Base-by-base conservation (phyloP, 2,797 vertebrate species). In the Myripristis jacobus region DNA sequence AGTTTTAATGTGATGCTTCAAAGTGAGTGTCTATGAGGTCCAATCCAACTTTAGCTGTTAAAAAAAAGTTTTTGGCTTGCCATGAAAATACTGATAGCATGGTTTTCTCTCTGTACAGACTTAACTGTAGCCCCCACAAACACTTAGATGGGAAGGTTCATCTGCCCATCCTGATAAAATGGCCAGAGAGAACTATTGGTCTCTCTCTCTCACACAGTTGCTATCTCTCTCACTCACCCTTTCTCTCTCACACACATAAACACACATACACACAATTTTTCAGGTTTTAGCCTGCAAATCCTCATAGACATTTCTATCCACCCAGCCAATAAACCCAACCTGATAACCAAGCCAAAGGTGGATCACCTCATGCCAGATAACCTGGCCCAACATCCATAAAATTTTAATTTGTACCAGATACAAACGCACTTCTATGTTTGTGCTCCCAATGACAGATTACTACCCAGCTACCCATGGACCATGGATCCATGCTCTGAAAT, bases 251-350 rank as follows among this genome's bases (percentile, higher is more conserved):
- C 44, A 41, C 36, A 41, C 36, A 41, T 3, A 13, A 11, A 36
- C 8, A 9, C 34, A 36, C 34, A 34, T 8, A 34, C 34, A 34
- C 7, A 11, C 27, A 29, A 29, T 61, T 68, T 67, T 77, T 47
- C 43, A 50, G 71, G 75, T 80, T 67, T 71, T 68, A 24, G 21
- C 51, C 58, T 43, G 24, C 61, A 81, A 85, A 85, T 83, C 66
- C 73, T 75, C 69, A 81, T 64, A 70, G 76, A 88, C 64, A 73
- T 79, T 66, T 77, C 66, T 60, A 54, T 82, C 67, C 50, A 24
- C 68, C 52, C 38, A 63, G 73, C 58, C 21, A 77, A 36, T 38
- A 63, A 82, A 81, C 54, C 51, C 34, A 19, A 29, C 59, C 22
- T 80, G 73, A 85, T 83, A 80, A 79, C 76, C 67, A 52, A 18